These are phyloP conservation scores for Charadrius vociferus DNA, from an alignment of 2,113 vertebrate genomes.

Conservation along the genomic window DNA sequence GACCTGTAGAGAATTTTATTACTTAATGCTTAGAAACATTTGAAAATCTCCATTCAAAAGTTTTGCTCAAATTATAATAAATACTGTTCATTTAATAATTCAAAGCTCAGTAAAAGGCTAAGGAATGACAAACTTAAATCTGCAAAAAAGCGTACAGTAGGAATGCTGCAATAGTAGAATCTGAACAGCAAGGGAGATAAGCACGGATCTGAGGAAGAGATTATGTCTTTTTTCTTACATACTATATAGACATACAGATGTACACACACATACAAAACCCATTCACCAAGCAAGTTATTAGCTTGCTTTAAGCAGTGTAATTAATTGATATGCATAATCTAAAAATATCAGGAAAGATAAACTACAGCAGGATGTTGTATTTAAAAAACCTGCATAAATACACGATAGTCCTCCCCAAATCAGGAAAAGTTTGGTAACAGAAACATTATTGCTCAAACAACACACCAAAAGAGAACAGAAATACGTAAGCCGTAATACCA, in stretches of 20 bases:
- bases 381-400: background rate
- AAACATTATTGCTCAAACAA: background rate
- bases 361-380: background rate
- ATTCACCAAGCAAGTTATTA: background rate
- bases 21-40: background rate
- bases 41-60: background rate
- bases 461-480: background rate
- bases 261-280: background rate
- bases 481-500: background rate
- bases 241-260: background rate
- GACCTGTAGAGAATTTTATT: background rate
- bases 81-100: background rate
- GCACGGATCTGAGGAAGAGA: background rate
- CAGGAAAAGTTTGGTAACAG: background rate
- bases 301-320: background rate
- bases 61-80: background rate
- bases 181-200: background rate
- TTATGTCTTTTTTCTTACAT: background rate
- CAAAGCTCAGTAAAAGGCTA: background rate
- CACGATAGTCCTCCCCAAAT: background rate
- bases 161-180: background rate
- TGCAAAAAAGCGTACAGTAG: background rate
- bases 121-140: background rate
- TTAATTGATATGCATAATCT: background rate
- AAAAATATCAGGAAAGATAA: background rate